These are phyloP conservation scores for Yasuhikotakia modesta DNA, from an alignment of 2,797 vertebrate genomes.

Conservation along the genomic window DNA sequence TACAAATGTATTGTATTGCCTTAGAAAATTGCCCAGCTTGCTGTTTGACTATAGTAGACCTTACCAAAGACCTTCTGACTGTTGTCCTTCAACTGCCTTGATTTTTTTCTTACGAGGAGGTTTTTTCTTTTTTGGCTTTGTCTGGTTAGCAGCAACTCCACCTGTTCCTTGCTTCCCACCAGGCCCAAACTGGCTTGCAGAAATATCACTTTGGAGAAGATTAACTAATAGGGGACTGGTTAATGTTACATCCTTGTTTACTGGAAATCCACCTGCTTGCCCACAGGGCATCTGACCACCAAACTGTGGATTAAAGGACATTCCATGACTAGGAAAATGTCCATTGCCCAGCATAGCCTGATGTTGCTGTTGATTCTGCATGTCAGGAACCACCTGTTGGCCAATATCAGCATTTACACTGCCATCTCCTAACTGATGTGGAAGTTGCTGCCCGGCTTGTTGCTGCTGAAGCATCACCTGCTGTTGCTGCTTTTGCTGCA, in stretches of 20 bases:
- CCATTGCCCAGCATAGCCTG: slow-evolving; percentile 92
- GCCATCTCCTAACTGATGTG: slow-evolving; percentile 85
- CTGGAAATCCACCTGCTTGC: slow-evolving; percentile 86
- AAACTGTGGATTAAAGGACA: slow-evolving; percentile 88
- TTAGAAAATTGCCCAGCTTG: neutral
- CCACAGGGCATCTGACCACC: slow-evolving; percentile 86
- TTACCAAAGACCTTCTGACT: slow-evolving; percentile 88
- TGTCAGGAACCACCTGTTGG: slow-evolving; percentile 91
- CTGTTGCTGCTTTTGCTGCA: slow-evolving; percentile 79
- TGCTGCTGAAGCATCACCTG: slow-evolving; percentile 72
- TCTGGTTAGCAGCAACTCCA: slow-evolving; percentile 76
- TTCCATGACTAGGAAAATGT: slow-evolving; percentile 90
- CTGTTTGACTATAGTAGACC: slow-evolving; percentile 27
- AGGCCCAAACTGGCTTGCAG: slow-evolving; percentile 94
- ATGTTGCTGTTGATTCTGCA: slow-evolving; percentile 86
- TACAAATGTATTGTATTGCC: no score
- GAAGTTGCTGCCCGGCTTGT: slow-evolving; percentile 77
- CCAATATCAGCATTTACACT: slow-evolving; percentile 77
- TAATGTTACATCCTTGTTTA: slow-evolving; percentile 95
- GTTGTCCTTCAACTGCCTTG: slow-evolving; percentile 81
- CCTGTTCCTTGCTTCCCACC: slow-evolving; percentile 90
- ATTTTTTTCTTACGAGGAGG: slow-evolving; percentile 96
- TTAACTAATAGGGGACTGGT: slow-evolving; percentile 96
- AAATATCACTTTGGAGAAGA: slow-evolving; percentile 96
- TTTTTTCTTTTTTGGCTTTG: slow-evolving; percentile 98